Evolutionary conservation across 2,797 vertebrate genomes (phyloP).

Genomic region (Malurus splendens): DNA sequence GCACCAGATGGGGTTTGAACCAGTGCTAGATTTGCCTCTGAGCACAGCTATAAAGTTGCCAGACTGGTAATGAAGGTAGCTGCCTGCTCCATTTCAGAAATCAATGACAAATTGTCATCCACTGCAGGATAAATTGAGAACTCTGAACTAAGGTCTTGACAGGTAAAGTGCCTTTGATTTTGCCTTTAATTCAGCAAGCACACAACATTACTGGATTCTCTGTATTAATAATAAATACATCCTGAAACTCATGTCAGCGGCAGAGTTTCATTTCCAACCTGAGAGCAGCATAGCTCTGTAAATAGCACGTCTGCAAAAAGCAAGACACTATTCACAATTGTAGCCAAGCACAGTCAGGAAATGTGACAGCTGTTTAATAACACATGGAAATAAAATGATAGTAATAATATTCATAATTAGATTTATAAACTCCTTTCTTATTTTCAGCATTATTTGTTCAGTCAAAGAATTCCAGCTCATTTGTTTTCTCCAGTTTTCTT

Average conservation of each 20-base stretch:
- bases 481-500: neutral
- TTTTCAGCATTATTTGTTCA: neutral
- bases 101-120: constrained; percentile 17
- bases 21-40: neutral
- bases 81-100: neutral
- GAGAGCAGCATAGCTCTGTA: neutral
- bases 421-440: neutral
- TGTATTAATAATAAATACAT: constrained; percentile 41
- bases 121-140: constrained; percentile 6
- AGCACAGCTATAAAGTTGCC: neutral
- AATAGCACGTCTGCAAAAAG: neutral
- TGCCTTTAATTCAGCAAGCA: constrained; percentile 15
- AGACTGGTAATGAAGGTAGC: constrained; percentile 10
- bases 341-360: neutral
- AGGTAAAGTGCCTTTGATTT: constrained; percentile 53
- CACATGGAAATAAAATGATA: neutral
- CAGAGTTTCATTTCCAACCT: constrained; percentile 12
- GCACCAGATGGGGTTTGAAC: neutral
- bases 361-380: neutral
- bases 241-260: neutral
- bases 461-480: neutral
- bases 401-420: neutral
- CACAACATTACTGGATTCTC: neutral
- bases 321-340: neutral
- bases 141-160: constrained; percentile 26